phyloP scores from a whole-genome alignment of 64 coral and sea anemone genomes.

The Montipora efflorescens region DNA sequence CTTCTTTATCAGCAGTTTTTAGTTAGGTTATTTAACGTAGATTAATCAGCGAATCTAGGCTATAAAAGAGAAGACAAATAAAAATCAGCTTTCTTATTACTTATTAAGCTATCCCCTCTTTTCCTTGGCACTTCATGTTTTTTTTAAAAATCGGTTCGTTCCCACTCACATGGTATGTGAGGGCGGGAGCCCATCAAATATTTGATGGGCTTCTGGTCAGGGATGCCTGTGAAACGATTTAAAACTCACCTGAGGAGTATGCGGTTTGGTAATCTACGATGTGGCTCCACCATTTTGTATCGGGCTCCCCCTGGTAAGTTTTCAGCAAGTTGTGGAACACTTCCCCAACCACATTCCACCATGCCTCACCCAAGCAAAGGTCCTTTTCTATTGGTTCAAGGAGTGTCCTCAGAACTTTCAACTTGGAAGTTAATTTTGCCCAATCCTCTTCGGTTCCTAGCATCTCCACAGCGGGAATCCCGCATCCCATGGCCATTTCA shows the following conservation, averaged over 20 bases:
- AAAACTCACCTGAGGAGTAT: constrained; percentile 32
- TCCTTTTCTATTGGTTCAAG: constrained; percentile 58
- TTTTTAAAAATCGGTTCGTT: too few relatives aligned
- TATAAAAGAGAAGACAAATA: too few relatives aligned
- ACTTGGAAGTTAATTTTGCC: constrained; percentile 55
- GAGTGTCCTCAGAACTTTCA: constrained; percentile 33
- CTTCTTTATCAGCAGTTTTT: too few relatives aligned
- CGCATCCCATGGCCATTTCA: constrained; percentile 16
- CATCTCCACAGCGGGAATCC: constrained; percentile 76
- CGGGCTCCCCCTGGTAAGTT: constrained; percentile 55
- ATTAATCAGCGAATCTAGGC: too few relatives aligned
- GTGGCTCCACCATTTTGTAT: constrained; percentile 72
- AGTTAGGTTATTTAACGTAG: too few relatives aligned
- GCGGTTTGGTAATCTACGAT: constrained; percentile 25
- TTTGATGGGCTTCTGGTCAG: too few relatives aligned
- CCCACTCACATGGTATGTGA: too few relatives aligned
- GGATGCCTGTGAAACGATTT: too few relatives aligned
- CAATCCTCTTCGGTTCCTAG: constrained; percentile 70
- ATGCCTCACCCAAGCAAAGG: not conserved
- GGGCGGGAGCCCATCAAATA: too few relatives aligned
- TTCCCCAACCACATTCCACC: constrained; percentile 47
- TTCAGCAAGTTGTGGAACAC: constrained; percentile 67
- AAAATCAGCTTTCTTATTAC: too few relatives aligned
- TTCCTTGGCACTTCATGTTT: too few relatives aligned
- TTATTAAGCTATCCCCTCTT: too few relatives aligned